Evolutionary conservation across 2,113 vertebrate species (phyloP), one percentile per base, ranked within the genome.

Genomic region (Odontophorus gujanensis): DNA sequence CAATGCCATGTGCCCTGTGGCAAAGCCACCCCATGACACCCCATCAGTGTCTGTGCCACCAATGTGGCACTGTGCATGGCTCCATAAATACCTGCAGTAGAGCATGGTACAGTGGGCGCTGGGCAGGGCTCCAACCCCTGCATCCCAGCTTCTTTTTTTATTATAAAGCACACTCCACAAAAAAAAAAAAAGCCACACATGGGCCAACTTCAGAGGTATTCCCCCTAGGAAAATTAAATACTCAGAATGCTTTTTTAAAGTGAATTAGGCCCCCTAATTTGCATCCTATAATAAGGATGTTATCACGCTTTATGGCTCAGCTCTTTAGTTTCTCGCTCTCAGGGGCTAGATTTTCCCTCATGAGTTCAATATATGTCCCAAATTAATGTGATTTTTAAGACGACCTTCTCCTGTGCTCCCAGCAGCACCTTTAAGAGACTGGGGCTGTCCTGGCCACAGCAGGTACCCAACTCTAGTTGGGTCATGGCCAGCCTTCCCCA

Each of bases 281-380:
- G 97, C 98, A 98, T 98, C 97, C 97, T 97, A 97, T 98, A 98
- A 98, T 98, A 98, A 98, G 98, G 97, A 98, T 98, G 97, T 98
- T 98, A 98, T 98, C 97, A 19, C 92, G 97, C 97, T 98, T 98
- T 98, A 98, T 97, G 90, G 97, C 97, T 96, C 93, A 95, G 97
- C 97, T 98, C 97, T 98, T 97, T 96, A 96, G 96, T 97, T 97
- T 96, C 97, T 96, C 95, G 97, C 97, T 98, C 98, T 98, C 97
- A 97, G 94, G 98, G 97, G 97, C 97, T 96, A 97, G 97, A 98
- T 98, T 98, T 97, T 96, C 97, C 97, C 98, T 98, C 97, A 95
- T 96, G 97, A 98, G 97, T 98, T 98, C 97, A 96, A 96, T 97
- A 97, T 96, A 98, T 96, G 97, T 96, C 97, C 97, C 85, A 97